A percentile compares a stretch with the other conserved stretches of the same genome.
These are phyloP conservation scores for Folsomia manolachei DNA, from an alignment of 2,888 invertebrate species.

Conservation along the genomic window DNA sequence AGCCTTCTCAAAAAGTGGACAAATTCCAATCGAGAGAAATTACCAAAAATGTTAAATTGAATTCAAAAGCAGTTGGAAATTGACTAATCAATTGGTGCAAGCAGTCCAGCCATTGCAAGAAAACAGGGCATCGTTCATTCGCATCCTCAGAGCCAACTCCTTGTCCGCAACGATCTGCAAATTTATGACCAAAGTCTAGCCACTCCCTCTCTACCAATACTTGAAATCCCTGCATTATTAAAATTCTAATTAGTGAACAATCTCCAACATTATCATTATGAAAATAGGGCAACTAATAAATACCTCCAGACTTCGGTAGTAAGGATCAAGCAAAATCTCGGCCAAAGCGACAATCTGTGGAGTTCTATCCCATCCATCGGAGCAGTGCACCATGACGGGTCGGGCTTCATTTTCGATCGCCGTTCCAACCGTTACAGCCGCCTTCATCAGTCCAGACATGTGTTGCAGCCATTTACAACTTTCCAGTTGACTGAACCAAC, in stretches of 20 bases:
- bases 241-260: not conserved
- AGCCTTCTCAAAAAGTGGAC: no score
- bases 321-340: conserved; percentile 87
- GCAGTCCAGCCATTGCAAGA: conserved; percentile 96
- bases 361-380: conserved; percentile 98
- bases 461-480: conserved; percentile 89
- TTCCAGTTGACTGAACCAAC: conserved; percentile 86
- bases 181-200: conserved; percentile 97
- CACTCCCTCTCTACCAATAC: conserved; percentile 92
- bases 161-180: conserved; percentile 81
- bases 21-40: no score
- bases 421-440: conserved; percentile 75
- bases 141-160: conserved; percentile 73
- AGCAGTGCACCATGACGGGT: conserved; percentile 94
- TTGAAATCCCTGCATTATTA: conserved; percentile 74
- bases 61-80: conserved; percentile 92
- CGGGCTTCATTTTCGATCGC: conserved; percentile 76
- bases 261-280: no score
- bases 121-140: conserved; percentile 96
- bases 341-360: conserved; percentile 93
- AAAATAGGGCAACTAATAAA: no score
- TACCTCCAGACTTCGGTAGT: conserved; percentile 86
- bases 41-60: conserved; percentile 88
- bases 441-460: conserved; percentile 77
- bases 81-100: conserved; percentile 86